phyloP scores from a whole-genome alignment of 2,113 vertebrate species.

The Meles meles region DNA sequence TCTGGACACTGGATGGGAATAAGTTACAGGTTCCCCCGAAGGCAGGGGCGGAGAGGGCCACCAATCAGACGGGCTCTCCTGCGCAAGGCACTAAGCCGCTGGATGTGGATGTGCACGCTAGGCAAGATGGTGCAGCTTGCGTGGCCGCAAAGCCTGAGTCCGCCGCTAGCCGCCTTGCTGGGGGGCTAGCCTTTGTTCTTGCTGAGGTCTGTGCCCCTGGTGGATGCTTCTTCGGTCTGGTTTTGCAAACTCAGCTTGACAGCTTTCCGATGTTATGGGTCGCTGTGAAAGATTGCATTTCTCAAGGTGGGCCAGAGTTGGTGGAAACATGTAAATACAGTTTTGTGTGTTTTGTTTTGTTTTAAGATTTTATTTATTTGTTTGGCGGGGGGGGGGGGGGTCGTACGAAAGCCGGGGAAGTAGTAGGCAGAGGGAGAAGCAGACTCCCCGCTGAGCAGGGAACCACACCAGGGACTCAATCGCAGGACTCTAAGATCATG shows the following conservation, averaged over 20 bases:
- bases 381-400: no score
- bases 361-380: no score
- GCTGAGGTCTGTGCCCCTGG: fast-evolving
- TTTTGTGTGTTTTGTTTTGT: not conserved
- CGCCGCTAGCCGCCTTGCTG: fast-evolving
- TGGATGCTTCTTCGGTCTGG: not conserved
- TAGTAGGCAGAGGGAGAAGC: no score
- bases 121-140: fast-evolving
- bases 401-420: no score
- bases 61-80: fast-evolving
- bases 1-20: not conserved
- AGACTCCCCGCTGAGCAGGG: no score
- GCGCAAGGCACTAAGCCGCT: fast-evolving
- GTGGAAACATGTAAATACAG: not conserved
- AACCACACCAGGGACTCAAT: no score
- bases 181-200: fast-evolving
- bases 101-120: fast-evolving
- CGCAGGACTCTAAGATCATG: no score
- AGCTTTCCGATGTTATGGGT: not conserved
- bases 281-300: not conserved
- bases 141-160: fast-evolving
- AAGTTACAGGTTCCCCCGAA: fast-evolving
- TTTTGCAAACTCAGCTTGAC: not conserved
- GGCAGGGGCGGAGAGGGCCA: fast-evolving
- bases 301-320: not conserved